Conservation (phyloP, 2,797 vertebrate genomes). For the Margarornis squamiger region DNA sequence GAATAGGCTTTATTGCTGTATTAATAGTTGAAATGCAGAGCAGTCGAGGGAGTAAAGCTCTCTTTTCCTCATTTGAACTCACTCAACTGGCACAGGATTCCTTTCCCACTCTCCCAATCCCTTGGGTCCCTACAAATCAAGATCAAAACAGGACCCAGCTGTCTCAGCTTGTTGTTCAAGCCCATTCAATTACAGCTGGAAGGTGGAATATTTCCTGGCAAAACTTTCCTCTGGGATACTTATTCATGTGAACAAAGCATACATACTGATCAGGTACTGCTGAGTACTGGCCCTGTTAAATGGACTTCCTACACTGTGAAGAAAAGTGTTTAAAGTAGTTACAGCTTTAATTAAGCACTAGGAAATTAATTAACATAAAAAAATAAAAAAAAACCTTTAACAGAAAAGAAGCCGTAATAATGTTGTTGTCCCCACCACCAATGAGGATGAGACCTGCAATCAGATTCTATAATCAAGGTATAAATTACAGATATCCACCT, state of each 20-base stretch:
- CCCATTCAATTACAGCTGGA: conserved; percentile 47
- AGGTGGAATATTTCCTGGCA: conserved; percentile 20
- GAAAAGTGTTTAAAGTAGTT: not conserved
- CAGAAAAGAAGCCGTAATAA: not conserved
- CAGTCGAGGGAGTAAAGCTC: not conserved
- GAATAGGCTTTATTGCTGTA: conserved; percentile 54
- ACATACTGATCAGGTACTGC: not conserved
- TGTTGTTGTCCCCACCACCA: not conserved
- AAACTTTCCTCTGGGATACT: conserved; percentile 19
- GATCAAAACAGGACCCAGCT: conserved; percentile 61
- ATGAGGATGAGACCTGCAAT: not conserved
- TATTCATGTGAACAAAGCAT: conserved; percentile 2
- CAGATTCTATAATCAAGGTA: not conserved
- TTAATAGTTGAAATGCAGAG: conserved; percentile 43
- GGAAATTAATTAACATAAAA: not conserved
- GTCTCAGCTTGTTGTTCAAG: conserved; percentile 30
- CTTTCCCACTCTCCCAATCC: conserved; percentile 35
- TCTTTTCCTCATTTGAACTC: conserved; percentile 58
- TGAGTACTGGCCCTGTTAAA: not conserved
- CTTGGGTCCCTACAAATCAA: conserved; percentile 36
- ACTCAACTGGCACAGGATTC: conserved; percentile 19
- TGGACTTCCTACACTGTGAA: not conserved
- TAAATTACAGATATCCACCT: not conserved
- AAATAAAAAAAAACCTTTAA: not conserved
- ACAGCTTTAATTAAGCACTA: not conserved